Evolutionary conservation across 2,888 invertebrate genomes (phyloP).

Genomic region (Atethmia centrago): DNA sequence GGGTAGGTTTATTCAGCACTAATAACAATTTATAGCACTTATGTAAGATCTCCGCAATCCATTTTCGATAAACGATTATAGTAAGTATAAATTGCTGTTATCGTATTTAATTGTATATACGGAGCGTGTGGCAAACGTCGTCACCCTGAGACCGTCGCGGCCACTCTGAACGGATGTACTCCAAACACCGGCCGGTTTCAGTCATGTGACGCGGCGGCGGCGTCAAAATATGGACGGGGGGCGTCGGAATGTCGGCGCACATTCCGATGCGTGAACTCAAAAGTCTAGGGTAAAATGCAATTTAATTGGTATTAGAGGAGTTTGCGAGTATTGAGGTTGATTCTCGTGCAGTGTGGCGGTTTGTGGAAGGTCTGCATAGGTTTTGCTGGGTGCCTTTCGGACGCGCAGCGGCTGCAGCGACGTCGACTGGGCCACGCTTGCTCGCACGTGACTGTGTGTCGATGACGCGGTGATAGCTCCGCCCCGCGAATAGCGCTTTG

Average conservation of each 20-base stretch:
- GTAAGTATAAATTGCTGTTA: slow-evolving; percentile 66
- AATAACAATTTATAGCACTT: slow-evolving; percentile 64
- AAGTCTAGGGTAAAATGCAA: slow-evolving; percentile 27
- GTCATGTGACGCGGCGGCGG: slow-evolving; percentile 80
- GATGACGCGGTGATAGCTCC: slow-evolving; percentile 60
- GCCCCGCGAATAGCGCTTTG: slow-evolving; percentile 36
- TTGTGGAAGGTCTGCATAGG: neutral
- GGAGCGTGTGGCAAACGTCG: slow-evolving; percentile 69
- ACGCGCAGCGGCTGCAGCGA: slow-evolving; percentile 14
- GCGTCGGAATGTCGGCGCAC: slow-evolving; percentile 72
- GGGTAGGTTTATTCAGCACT: slow-evolving; percentile 66
- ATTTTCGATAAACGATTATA: slow-evolving; percentile 73
- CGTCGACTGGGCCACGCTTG: slow-evolving; percentile 75
- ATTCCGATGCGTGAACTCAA: slow-evolving; percentile 59
- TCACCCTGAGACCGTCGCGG: slow-evolving; percentile 71
- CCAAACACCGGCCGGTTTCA: slow-evolving; percentile 76
- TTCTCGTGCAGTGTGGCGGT: neutral
- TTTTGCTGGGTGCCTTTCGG: slow-evolving; percentile 6
- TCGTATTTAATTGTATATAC: slow-evolving; percentile 75
- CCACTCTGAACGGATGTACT: slow-evolving; percentile 73
- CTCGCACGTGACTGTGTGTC: slow-evolving; percentile 79
- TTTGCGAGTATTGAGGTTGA: neutral
- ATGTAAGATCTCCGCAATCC: slow-evolving; percentile 77
- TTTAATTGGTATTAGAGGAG: neutral
- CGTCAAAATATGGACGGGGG: slow-evolving; percentile 82